Conservation (phyloP, 1,140 invertebrate genomes). For the Drosophila bifasciata region DNA sequence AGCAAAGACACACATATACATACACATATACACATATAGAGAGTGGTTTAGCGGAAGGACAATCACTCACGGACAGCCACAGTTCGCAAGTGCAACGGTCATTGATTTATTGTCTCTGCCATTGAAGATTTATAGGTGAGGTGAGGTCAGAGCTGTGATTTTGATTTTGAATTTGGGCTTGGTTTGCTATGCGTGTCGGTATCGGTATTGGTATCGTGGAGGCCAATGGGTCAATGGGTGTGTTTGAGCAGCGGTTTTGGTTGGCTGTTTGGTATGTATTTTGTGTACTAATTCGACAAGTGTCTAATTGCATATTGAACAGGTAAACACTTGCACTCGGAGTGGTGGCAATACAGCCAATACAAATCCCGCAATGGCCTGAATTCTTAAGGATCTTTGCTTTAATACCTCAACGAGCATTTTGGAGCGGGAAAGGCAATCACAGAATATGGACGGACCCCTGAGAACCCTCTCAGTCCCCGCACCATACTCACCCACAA, state of each 20-base stretch:
- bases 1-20: constrained; percentile 19
- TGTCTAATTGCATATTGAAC: no score
- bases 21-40: no score
- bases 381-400: no score
- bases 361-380: no score
- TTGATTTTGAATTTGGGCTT: constrained; percentile 20
- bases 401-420: no score
- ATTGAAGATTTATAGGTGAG: constrained; percentile 62
- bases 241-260: constrained; percentile 8
- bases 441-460: no score
- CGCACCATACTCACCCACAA: constrained; percentile 87
- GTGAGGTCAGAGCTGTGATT: constrained; percentile 23
- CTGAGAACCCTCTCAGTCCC: no score
- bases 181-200: constrained; percentile 27
- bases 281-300: background rate
- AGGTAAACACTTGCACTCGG: no score
- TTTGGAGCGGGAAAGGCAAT: no score
- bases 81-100: constrained; percentile 49
- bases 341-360: no score
- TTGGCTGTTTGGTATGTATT: background rate
- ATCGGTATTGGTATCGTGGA: constrained; percentile 17
- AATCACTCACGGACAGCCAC: constrained; percentile 27
- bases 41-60: constrained; percentile 1
- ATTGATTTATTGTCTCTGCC: constrained; percentile 70
- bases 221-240: constrained; percentile 34